Base-by-base conservation (phyloP, 2,888 invertebrate species). In the Aethes cnicana region DNA sequence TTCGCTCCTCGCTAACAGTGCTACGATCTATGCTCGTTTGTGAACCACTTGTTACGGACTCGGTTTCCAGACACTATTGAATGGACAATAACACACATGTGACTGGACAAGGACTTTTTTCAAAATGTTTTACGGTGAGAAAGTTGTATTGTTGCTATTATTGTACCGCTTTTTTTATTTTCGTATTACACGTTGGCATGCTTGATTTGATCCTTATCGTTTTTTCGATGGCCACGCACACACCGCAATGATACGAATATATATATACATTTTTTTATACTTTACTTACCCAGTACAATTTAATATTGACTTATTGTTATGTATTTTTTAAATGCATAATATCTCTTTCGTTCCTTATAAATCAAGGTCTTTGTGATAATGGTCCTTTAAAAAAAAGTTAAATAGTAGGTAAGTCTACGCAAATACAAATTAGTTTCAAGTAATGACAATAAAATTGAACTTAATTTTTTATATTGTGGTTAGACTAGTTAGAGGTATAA, bases 41-140 rank as follows among this genome's bases (percentile, higher is more conserved):
- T 87, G 86, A 83, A 79, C 78, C 76, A 84, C 85, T 68, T 75
- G 71, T 72, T 63, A 73, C 68, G 72, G 65, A 72, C 67, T 72
- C 74, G 72, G 64, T 64, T 63, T 61, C 70, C 66, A 64, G 65
- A 69, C 68, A n/a, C 64, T 68, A 64, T 71, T 82, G 80, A 83
- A 86, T 86, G 86, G 86, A 86, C 84, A 68, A 73, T 66, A 72
- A 72, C 64, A 70, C 81, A 68, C 69, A 70, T 68, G 70, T 73
- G 68, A 72, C 66, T 66, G 71, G 70, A 70, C 82, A 75, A 77
- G 77, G 76, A 75, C 81, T 74, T 64, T 75, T 77, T 80, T 78
- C 79, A 82, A 84, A 76, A 89, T 89, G 89, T 81, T 88, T 79
- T 88, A 88, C 83, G 89, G 89, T 89, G 89, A 89, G 89, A 85